Percentiles rank a stretch among this genome's conserved stretches.
These are phyloP conservation scores for Notolabrus celidotus DNA, from an alignment of 2,797 vertebrate species.

Conservation along the genomic window DNA sequence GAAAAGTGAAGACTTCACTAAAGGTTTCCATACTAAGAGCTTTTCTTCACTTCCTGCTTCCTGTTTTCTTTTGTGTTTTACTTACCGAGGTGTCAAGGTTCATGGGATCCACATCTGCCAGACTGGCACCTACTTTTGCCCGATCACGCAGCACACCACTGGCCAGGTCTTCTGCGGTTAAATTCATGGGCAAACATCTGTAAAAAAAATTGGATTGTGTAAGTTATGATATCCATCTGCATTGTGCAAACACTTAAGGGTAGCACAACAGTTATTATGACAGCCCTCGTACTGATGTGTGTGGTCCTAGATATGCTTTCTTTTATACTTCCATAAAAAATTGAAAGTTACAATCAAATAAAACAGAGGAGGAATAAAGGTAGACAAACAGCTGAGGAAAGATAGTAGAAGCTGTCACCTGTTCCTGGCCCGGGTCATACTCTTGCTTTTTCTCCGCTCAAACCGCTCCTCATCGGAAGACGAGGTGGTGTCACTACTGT, in stretches of 20 bases:
- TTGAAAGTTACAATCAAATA: background rate
- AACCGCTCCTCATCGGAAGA: slow-evolving; percentile 99
- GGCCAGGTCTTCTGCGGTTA: slow-evolving; percentile 94
- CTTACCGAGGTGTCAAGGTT: slow-evolving; percentile 95
- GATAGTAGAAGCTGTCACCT: slow-evolving; percentile 81
- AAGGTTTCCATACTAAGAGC: too few relatives aligned
- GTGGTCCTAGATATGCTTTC: background rate
- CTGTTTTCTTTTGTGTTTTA: slow-evolving; percentile 22
- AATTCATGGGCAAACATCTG: slow-evolving; percentile 98
- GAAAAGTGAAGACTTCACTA: background rate
- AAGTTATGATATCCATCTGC: background rate
- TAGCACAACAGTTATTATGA: background rate
- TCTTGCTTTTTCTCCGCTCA: slow-evolving; percentile 98
- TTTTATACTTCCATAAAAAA: background rate
- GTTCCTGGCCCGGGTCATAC: slow-evolving; percentile 97
- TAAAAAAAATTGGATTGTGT: slow-evolving; percentile 26
- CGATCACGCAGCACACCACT: slow-evolving; percentile 95
- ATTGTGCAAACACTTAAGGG: background rate
- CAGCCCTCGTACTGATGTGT: background rate
- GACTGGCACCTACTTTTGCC: slow-evolving; percentile 95
- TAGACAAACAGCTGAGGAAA: background rate
- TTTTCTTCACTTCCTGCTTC: too few relatives aligned
- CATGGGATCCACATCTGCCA: slow-evolving; percentile 99
- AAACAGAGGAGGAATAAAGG: background rate
- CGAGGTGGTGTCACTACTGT: slow-evolving; percentile 98